Percentiles rank a stretch among this genome's conserved stretches.
phyloP scores from a whole-genome alignment of 2,113 vertebrate genomes.

The Corydoras maculifer region DNA sequence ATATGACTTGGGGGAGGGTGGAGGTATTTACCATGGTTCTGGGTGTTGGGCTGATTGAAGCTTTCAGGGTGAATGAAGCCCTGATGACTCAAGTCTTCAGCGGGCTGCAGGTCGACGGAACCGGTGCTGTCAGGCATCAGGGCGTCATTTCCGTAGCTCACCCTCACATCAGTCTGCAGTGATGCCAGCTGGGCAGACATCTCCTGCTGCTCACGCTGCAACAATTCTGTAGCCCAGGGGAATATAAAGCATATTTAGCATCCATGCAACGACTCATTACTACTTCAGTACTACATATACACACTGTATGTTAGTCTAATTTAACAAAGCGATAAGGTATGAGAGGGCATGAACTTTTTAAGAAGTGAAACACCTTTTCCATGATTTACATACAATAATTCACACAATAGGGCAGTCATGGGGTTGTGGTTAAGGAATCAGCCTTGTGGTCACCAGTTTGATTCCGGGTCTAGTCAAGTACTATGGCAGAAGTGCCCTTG shows the following conservation, averaged over 20 bases:
- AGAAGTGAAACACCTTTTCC: no score
- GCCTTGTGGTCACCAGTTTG: no score
- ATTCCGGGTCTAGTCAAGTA: no score
- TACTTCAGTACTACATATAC: no score
- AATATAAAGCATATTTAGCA: neutral
- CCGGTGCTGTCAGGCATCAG: slow-evolving; percentile 85
- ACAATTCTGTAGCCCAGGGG: slow-evolving; percentile 65
- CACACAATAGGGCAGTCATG: no score
- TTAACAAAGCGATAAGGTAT: no score
- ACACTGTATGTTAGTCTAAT: no score
- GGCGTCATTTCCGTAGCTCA: slow-evolving; percentile 96
- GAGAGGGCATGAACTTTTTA: no score
- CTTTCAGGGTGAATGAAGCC: slow-evolving; percentile 90
- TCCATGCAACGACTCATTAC: no score
- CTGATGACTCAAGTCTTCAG: slow-evolving; percentile 75
- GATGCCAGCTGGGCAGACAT: slow-evolving; percentile 90
- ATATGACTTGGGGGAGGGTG: neutral
- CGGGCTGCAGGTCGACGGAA: slow-evolving; percentile 74
- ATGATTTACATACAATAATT: no score
- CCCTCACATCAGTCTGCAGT: slow-evolving; percentile 86
- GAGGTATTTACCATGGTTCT: slow-evolving; percentile 79
- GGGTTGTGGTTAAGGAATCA: no score
- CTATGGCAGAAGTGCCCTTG: no score
- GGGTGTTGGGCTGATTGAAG: slow-evolving; percentile 90
- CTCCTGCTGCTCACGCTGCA: slow-evolving; percentile 92